These are phyloP conservation scores for Eledone cirrhosa DNA, from an alignment of 2,888 invertebrate species.

Conservation along the genomic window DNA sequence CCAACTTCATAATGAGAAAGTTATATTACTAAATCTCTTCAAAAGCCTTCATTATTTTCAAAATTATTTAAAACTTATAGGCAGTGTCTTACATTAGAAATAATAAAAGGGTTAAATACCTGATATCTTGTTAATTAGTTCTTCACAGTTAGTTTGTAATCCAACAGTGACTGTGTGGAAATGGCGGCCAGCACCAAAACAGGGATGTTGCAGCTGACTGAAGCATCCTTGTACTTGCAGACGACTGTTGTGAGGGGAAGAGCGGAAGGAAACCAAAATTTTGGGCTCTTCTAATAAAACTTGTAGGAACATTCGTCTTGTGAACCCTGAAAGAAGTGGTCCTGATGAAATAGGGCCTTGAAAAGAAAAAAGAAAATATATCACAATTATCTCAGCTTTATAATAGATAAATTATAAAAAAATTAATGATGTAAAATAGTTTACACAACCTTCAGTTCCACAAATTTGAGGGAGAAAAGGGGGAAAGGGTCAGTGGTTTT, in stretches of 20 bases:
- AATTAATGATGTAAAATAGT: neutral
- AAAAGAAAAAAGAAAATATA: neutral
- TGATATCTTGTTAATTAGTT: constrained; percentile 74
- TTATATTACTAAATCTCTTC: too few species aligned
- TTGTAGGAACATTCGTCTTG: constrained; percentile 84
- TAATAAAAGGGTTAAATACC: constrained; percentile 48
- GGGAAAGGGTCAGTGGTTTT: too few species aligned
- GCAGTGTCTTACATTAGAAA: too few species aligned
- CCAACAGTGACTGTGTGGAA: constrained; percentile 79
- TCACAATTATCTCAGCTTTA: neutral
- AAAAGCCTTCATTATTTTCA: too few species aligned
- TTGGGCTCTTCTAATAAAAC: constrained; percentile 87
- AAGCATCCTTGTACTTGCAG: constrained; percentile 41
- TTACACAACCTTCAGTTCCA: neutral
- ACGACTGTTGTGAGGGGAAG: constrained; percentile 43
- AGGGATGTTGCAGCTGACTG: constrained; percentile 71
- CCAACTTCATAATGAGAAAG: too few species aligned
- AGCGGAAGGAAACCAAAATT: constrained; percentile 77
- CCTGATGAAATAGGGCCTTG: constrained; percentile 42
- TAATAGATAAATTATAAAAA: neutral
- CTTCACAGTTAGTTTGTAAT: constrained; percentile 78
- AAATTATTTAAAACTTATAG: too few species aligned
- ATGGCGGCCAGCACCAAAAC: constrained; percentile 78
- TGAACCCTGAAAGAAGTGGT: constrained; percentile 79
- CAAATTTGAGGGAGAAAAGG: too few species aligned